Conservation (phyloP, 2,113 vertebrate species). For the Melanerpes formicivorus region DNA sequence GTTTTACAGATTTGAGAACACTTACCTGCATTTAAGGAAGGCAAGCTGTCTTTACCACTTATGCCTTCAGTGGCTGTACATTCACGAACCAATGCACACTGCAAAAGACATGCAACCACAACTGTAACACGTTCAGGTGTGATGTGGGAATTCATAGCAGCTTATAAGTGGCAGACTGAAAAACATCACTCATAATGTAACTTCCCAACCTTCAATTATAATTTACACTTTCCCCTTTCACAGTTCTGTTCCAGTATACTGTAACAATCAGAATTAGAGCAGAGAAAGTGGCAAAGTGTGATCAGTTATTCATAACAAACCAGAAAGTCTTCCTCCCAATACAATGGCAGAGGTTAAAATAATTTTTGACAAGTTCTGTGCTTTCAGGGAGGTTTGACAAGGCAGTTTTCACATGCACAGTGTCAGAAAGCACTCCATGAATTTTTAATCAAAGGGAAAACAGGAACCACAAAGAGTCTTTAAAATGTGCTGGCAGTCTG, state of each 20-base stretch:
- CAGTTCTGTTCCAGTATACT: background rate
- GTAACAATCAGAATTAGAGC: background rate
- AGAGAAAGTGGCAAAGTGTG: background rate
- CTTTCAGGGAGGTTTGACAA: background rate
- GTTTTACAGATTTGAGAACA: background rate
- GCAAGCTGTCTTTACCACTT: conserved; percentile 82
- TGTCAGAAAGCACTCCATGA: background rate
- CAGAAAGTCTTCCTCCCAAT: background rate
- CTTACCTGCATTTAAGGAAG: conserved; percentile 89
- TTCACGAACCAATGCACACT: conserved; percentile 91
- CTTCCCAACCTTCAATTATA: background rate
- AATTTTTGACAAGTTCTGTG: background rate
- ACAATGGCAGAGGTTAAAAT: background rate
- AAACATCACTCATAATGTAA: background rate
- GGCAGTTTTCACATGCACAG: background rate
- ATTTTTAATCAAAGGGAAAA: conserved; percentile 24
- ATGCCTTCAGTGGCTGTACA: conserved; percentile 77
- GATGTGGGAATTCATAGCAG: background rate
- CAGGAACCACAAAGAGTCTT: background rate
- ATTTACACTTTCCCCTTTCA: background rate
- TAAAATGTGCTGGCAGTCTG: background rate
- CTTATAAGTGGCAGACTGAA: background rate
- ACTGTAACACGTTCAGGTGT: background rate
- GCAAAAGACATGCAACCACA: conserved; percentile 30
- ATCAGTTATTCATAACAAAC: background rate